Base-by-base conservation (phyloP, 1,140 invertebrate species). In the Drosophila orosa region DNA sequence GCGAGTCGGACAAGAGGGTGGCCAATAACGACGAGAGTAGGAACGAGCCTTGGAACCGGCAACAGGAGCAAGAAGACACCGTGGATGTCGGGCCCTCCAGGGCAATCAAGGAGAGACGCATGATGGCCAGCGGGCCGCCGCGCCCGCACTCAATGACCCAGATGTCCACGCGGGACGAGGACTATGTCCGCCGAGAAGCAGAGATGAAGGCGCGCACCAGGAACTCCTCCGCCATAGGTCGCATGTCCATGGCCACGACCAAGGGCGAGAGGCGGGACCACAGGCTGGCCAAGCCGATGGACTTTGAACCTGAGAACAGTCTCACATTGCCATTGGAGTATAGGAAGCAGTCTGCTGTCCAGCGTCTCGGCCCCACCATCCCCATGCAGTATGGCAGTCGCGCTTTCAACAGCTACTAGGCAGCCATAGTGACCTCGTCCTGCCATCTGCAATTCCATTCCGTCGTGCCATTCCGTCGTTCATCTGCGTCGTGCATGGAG, bases 271-370 rank as follows among this genome's bases (percentile, higher is more conserved):
- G 22, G 73, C 73, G 74, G 2, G 37, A 42, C 0, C 9, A 10
- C 5, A 57, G 50, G 9, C n/a, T 13, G 59, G 13, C n/a, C 25
- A 13, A 3, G 24, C 19, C 4, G 2, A 10, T 2, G 3, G 27
- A n/a, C 8, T 2, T 10, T 3, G 25, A 22, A 0, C 33, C 3
- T 3, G 13, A 59, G 15, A 22, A 77, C 13, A 12, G 47, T 0
- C 37, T 81, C 8, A 4, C 0, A 0, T 66, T 78, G 74, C 79
- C 79, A 0, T 1, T 5, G 4, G 12, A 25, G 8, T 81, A 81
- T 10, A 62, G 12, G 42, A 78, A 69, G 22, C 13, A 74, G 44
- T 82, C 79, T 10, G 79, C 79, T 2, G 59, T 74, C 13, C 74
- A 78, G 27, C 79, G 80, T 13, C 9, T 82, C 17, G 52, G 54